A percentile compares a stretch with the other conserved stretches of the same genome.
These are phyloP conservation scores for Siniperca knerii DNA, from an alignment of 2,113 vertebrate genomes.

Conservation along the genomic window DNA sequence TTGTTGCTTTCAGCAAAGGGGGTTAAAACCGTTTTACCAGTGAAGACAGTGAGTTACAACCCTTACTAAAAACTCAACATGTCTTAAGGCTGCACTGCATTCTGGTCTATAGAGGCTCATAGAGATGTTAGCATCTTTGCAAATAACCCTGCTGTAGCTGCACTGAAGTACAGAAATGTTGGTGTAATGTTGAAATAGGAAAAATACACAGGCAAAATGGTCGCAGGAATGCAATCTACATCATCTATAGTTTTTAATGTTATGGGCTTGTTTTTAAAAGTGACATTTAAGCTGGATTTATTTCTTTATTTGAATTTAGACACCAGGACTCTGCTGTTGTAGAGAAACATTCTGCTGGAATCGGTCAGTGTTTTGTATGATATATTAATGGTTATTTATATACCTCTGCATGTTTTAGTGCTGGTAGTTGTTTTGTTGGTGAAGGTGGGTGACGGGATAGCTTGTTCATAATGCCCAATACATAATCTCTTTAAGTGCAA, in stretches of 20 bases:
- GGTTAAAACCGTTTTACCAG: neutral
- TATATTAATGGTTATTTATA: conserved; percentile 23
- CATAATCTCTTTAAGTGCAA: neutral
- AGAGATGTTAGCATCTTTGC: neutral
- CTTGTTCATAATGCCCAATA: neutral
- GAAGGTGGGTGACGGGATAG: conserved; percentile 2
- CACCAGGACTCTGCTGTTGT: neutral
- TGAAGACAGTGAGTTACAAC: neutral
- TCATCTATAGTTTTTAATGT: neutral
- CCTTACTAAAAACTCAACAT: neutral
- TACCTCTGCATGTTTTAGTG: conserved; percentile 37
- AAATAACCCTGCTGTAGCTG: conserved; percentile 3
- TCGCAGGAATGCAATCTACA: neutral
- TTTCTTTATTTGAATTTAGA: neutral
- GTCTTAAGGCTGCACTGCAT: neutral
- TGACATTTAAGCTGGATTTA: neutral
- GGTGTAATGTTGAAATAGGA: neutral
- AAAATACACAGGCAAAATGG: neutral
- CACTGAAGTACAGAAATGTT: neutral
- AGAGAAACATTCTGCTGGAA: conserved; percentile 14
- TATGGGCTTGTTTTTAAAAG: neutral
- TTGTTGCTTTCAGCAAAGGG: neutral
- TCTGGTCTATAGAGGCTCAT: neutral
- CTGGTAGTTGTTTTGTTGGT: conserved; percentile 19
- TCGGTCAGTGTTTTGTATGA: conserved; percentile 18